These are phyloP conservation scores for Cervus canadensis DNA, from an alignment of 2,113 vertebrate genomes.

Conservation along the genomic window DNA sequence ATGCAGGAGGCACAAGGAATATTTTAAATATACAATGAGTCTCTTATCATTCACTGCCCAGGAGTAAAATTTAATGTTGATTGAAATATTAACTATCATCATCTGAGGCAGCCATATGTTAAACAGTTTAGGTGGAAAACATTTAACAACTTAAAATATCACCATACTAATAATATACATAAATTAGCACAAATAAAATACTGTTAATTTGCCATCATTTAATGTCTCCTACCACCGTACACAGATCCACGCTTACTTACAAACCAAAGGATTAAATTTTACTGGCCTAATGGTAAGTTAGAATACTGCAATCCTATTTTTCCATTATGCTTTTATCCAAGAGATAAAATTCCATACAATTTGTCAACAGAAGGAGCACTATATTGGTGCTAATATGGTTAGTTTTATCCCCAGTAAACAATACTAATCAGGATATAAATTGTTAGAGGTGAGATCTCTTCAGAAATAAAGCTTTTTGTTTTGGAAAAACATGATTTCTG, in stretches of 20 bases:
- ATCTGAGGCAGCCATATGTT: neutral
- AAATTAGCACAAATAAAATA: slow-evolving; percentile 24
- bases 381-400: neutral
- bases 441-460: neutral
- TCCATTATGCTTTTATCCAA: neutral
- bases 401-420: neutral
- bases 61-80: neutral
- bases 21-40: neutral
- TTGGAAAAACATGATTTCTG: neutral
- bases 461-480: neutral
- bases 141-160: neutral
- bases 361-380: neutral
- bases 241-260: neutral
- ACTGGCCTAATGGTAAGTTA: neutral
- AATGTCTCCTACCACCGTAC: neutral
- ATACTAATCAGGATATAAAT: neutral
- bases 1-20: neutral
- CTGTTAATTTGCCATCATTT: neutral
- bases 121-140: neutral
- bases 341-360: neutral
- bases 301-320: neutral
- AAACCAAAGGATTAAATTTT: neutral
- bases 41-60: neutral
- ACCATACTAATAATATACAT: neutral
- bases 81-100: slow-evolving; percentile 3